Percentiles rank a stretch among this genome's conserved stretches.
These are phyloP conservation scores for Asarcornis scutulata DNA, from an alignment of 2,113 vertebrate species.

Conservation along the genomic window DNA sequence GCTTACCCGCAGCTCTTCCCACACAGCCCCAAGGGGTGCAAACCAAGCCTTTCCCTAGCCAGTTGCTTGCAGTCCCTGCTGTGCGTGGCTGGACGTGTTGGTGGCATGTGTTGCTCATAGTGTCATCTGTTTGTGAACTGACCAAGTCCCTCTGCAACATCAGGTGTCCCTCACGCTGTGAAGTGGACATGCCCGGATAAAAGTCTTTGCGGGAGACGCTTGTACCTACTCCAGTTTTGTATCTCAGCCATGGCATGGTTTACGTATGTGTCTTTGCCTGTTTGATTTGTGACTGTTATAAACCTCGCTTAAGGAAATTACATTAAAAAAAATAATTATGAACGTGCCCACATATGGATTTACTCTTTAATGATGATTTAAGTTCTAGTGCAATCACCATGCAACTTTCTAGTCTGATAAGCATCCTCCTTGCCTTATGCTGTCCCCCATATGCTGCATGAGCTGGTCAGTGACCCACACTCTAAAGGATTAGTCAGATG, in stretches of 20 bases:
- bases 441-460: background rate
- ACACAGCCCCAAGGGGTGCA: background rate
- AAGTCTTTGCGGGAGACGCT: background rate
- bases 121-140: background rate
- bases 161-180: background rate
- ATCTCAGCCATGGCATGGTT: background rate
- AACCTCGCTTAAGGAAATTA: background rate
- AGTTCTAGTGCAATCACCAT: background rate
- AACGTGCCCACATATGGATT: background rate
- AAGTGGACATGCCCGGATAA: background rate
- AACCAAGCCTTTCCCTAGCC: background rate
- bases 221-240: background rate
- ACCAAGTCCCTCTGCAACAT: background rate
- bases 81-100: background rate
- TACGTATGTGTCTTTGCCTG: background rate
- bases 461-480: conserved; percentile 16
- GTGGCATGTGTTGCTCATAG: accelerated
- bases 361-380: background rate
- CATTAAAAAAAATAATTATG: background rate
- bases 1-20: background rate
- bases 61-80: background rate
- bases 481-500: conserved; percentile 22
- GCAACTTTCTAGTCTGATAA: conserved; percentile 4
- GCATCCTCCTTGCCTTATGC: conserved; percentile 9
- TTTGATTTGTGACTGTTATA: background rate